Evolutionary conservation across 2,113 vertebrate species (phyloP), one percentile per base, ranked within the genome.

Genomic region (Pelvicachromis taeniatus): DNA sequence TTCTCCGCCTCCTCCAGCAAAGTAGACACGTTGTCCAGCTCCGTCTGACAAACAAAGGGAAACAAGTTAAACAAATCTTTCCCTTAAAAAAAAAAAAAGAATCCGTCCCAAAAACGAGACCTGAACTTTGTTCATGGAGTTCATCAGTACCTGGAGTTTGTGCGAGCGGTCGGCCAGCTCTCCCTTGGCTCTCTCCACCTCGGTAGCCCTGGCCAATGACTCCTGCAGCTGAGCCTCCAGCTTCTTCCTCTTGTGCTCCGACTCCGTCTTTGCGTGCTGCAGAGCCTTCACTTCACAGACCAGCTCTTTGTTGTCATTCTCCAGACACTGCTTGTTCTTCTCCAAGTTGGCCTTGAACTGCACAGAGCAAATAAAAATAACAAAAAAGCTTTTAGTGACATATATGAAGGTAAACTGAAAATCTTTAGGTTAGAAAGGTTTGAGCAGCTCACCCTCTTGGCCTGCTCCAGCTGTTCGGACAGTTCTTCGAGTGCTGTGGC

Each of bases 141-240:
- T n/a, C n/a, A n/a, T n/a, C n/a, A n/a, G n/a, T 85, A 99, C 98
- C 98, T 99, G 98, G 35, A 99, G 95, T 77, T 97, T 99, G 92
- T 96, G 97, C 0, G 97, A 94, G 73, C 97, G 98, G 78, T 99
- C 98, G 0, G 95, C 92, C 92, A 99, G 96, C 82, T 99, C 98
- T 40, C 92, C 95, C 85, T 97, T 97, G 73, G 96, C 86, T 21
- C 97, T 92, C 78, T 99, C 98, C 0, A 97, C 97, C 90, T 99
- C 98, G 0, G 96, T 94, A 86, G 97, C 94, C 81, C 98, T 97
- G 86, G 97, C 88, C 2, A 96, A 96, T 0, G 98, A 95, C 94
- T 99, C 98, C 88, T 99, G 98, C 9, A 98, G 96, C 91, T 98
- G 97, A 0, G 94, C 89, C 84, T 99, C 98, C 4, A 99, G 96